These are phyloP conservation scores for Mycalesis mineus DNA, from an alignment of 2,888 invertebrate species.

Conservation along the genomic window DNA sequence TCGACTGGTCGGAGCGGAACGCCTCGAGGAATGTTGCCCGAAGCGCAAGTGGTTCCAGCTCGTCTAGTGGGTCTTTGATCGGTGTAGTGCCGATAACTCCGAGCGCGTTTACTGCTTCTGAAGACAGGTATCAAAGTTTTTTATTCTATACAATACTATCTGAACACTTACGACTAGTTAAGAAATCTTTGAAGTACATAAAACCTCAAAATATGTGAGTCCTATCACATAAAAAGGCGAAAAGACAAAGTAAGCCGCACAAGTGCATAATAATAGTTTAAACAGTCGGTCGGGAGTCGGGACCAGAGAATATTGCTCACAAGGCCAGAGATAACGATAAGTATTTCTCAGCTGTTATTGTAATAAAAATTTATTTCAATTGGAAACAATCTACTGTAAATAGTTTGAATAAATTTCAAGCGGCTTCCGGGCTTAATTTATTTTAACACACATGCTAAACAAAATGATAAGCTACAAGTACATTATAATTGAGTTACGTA, in stretches of 20 bases:
- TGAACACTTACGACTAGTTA: too few relatives aligned
- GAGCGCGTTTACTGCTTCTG: slow-evolving; percentile 46
- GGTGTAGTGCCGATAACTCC: slow-evolving; percentile 45
- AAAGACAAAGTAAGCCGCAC: too few relatives aligned
- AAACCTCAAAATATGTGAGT: too few relatives aligned
- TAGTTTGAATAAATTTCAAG: neutral
- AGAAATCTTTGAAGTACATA: too few relatives aligned
- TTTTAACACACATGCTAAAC: too few relatives aligned
- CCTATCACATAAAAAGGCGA: too few relatives aligned
- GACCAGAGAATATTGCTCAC: neutral
- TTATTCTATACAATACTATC: too few relatives aligned
- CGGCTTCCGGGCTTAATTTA: too few relatives aligned
- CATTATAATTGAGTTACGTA: too few relatives aligned
- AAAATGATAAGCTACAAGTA: too few relatives aligned
- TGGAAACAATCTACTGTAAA: neutral
- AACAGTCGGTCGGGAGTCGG: neutral
- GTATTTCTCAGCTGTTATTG: neutral
- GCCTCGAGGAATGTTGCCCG: slow-evolving; percentile 58
- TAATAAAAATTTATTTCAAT: neutral
- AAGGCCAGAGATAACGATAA: neutral
- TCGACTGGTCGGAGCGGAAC: slow-evolving; percentile 62
- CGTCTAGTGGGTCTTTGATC: slow-evolving; percentile 62
- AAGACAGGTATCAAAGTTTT: slow-evolving; percentile 53
- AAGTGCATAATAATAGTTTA: neutral
- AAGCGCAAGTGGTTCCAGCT: slow-evolving; percentile 62